Base-by-base conservation (phyloP, 2,888 invertebrate genomes). In the Drosophila macrospina region DNA sequence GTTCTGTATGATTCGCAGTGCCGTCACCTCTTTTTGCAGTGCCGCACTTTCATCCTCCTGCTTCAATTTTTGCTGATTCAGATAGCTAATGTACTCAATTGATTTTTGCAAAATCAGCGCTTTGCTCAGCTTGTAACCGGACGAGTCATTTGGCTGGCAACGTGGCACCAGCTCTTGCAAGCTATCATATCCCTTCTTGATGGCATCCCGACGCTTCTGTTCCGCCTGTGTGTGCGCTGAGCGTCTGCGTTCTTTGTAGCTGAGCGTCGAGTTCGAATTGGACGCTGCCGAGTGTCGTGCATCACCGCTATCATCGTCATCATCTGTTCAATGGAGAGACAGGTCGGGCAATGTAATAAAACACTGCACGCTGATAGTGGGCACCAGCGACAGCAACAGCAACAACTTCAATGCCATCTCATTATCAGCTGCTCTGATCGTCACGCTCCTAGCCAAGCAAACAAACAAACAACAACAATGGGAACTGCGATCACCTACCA, bases 181-280 rank as follows among this genome's bases (percentile, higher is more conserved):
- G 2, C 97, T 96, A 91, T 98, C 98, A 91, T 99, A 99, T 0
- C 98, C 98, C 91, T 97, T 98, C 92, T 98, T 99, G 71, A 99
- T 99, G 1, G 98, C 98, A 94, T 99, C 98, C 88, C 98, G 94
- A 74, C 99, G 94, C 91, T 98, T 98, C 91, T 99, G 98, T 92
- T 99, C 99, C 2, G 99, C 98, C 93, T 98, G 94, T 0, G 98
- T 98, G 91, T 98, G 98, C 5, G 98, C 98, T 92, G 98, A 98
- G 70, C 98, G 94, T 57, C 98, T 94, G 36, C 98, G 94, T 89
- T 99, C 98, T 91, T 98, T 98, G 91, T 98, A 98, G 89, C 96
- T 97, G 64, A 97, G 92, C 2, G 96, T 68, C 0, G 94, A 89
- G 15, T 77, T 69, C 0, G 94, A 83, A 10, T 86, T 85, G 20